Evolutionary conservation across 2,797 vertebrate genomes (phyloP), one percentile per base, ranked within the genome.

Genomic region (Manis crassicaudata): DNA sequence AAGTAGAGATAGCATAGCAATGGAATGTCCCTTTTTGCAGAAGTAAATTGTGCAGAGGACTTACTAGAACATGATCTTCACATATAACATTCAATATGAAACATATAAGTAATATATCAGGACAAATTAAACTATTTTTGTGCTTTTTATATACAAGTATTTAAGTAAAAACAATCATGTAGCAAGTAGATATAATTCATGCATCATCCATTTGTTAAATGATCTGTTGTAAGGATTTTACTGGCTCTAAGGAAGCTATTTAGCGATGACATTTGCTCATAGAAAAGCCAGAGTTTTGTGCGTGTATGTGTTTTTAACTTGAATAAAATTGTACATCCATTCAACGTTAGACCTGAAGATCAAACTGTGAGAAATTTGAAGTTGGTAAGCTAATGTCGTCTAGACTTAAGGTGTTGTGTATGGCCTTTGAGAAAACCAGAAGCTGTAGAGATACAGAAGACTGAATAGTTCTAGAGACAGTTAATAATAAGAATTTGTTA

Each of bases 71-170:
- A 58, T 89, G 23, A 83, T 73, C 16, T 85, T 86, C 1, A 62
- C 46, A 23, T 79, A 10, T 91, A 83, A 81, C 2, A 32, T 32
- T 88, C 43, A 85, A 1, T 89, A 75, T 96, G 90, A 84, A 83
- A 92, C 80, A 3, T 80, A 3, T 77, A 84, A 52, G 46, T 84
- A 90, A 43, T 18, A 29, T 56, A 40, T 46, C 75, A 27, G 62
- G 60, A 85, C 21, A 94, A 67, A 67, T 60, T 68, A 46, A 84
- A 65, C 70, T 60, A 50, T 75, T 94, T 93, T 94, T 88, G 25
- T 91, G 54, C 20, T 90, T 40, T 79, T 96, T 75, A 1, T 81
- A 40, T 79, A n/a, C 17, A 90, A 17, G 21, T 76, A 75, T 37
- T 85, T 6, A 88, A 86, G 43, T 88, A 2, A 75, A 79, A 84